A percentile compares a stretch with the other conserved stretches of the same genome.
phyloP scores from a whole-genome alignment of 2,888 invertebrate species.

The Erpobdella octoculata region DNA sequence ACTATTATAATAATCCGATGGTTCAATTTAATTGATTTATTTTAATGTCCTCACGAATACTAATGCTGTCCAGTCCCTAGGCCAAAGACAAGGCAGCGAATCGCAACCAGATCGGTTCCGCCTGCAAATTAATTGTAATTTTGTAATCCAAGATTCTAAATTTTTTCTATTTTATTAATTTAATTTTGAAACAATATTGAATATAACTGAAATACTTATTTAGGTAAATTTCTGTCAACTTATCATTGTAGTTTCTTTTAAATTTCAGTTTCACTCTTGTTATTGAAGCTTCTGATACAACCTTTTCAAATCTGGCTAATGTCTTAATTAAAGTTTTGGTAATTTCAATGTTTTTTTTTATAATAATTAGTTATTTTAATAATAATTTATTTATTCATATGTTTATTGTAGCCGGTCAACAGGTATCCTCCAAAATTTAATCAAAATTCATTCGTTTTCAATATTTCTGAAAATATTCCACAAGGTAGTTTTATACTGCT shows the following conservation, averaged over 20 bases:
- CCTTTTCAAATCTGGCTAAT: background rate
- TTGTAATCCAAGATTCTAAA: too few species aligned
- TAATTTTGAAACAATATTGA: background rate
- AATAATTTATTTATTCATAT: too few species aligned
- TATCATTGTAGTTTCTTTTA: background rate
- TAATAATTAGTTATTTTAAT: too few species aligned
- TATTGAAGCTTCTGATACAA: conserved; percentile 12
- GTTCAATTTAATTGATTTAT: too few species aligned
- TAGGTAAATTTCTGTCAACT: too few species aligned
- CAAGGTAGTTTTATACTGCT: conserved; percentile 22
- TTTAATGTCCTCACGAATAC: too few species aligned
- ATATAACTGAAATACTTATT: too few species aligned
- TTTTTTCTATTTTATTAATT: background rate
- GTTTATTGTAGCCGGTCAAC: conserved; percentile 21
- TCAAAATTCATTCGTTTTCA: background rate
- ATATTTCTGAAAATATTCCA: background rate
- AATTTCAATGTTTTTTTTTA: background rate
- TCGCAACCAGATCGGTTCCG: too few species aligned
- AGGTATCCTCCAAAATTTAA: conserved; percentile 22
- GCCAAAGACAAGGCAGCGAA: too few species aligned
- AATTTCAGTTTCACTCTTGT: conserved; percentile 10
- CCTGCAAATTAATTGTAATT: too few species aligned
- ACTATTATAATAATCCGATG: too few species aligned
- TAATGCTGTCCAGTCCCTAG: too few species aligned
- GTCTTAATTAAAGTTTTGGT: conserved; percentile 24